These are phyloP conservation scores for Channallabes apus DNA, from an alignment of 2,797 vertebrate species.

Conservation along the genomic window DNA sequence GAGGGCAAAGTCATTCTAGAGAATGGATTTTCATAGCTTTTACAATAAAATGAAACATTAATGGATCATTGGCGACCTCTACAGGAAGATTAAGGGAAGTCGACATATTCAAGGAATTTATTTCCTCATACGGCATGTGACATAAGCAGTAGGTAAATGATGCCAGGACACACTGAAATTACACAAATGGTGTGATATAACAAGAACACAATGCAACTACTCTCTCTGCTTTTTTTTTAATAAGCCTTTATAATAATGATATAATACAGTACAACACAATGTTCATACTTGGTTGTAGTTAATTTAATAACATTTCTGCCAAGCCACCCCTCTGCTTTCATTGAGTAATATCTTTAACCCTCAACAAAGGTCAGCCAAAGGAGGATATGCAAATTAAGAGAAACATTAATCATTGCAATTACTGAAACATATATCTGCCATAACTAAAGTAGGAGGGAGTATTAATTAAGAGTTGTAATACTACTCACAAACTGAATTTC, in stretches of 20 bases:
- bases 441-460: background rate
- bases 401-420: background rate
- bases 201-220: background rate
- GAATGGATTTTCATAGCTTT: background rate
- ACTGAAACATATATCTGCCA: background rate
- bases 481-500: background rate
- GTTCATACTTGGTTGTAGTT: background rate
- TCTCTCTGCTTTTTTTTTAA: background rate
- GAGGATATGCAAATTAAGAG: background rate
- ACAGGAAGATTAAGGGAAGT: slow-evolving; percentile 2
- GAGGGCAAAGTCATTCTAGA: background rate
- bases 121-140: background rate
- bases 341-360: background rate
- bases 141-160: background rate
- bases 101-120: background rate
- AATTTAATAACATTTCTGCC: background rate
- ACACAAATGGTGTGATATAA: background rate
- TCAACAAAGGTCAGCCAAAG: background rate
- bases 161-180: background rate
- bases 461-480: background rate
- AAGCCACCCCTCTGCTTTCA: too few relatives aligned
- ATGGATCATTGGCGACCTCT: background rate
- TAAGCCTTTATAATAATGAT: background rate
- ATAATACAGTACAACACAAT: background rate
- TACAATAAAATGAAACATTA: background rate